These are phyloP conservation scores for Campoletis raptor DNA, from an alignment of 2,888 invertebrate genomes.

Conservation along the genomic window DNA sequence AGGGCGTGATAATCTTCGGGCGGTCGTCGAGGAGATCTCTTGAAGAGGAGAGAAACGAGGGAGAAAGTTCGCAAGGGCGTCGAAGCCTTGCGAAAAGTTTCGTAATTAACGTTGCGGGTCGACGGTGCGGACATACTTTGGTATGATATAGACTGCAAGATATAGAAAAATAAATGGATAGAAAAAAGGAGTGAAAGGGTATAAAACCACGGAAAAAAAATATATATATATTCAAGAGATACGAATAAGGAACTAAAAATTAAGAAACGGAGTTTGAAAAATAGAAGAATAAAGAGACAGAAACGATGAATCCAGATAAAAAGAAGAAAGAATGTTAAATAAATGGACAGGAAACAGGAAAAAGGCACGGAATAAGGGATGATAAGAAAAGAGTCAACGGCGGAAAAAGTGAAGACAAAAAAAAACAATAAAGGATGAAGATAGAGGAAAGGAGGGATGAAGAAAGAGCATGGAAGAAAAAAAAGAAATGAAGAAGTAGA, in stretches of 20 bases:
- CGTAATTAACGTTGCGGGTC: conserved; percentile 72
- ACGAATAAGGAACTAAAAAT: neutral
- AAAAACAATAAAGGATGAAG: neutral
- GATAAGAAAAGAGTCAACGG: too few species aligned
- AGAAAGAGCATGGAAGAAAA: neutral
- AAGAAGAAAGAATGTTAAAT: neutral
- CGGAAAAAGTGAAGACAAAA: neutral
- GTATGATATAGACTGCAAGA: conserved; percentile 35
- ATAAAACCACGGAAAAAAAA: neutral
- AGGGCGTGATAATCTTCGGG: conserved; percentile 48
- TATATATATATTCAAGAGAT: neutral
- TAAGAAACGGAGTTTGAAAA: neutral
- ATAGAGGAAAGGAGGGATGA: neutral
- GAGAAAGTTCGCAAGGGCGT: conserved; percentile 57
- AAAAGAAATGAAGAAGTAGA: neutral
- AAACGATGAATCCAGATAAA: neutral
- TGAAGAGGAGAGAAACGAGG: conserved; percentile 27
- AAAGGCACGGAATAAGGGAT: neutral
- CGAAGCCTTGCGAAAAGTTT: conserved; percentile 70
- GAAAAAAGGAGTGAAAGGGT: neutral
- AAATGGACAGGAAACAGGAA: neutral
- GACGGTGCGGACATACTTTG: conserved; percentile 57
- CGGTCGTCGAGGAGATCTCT: conserved; percentile 34
- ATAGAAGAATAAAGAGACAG: neutral
- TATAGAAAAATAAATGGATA: neutral